Percentiles rank a stretch among this genome's conserved stretches.
These are phyloP conservation scores for Lochmaea capreae DNA, from an alignment of 2,888 invertebrate genomes.

Conservation along the genomic window DNA sequence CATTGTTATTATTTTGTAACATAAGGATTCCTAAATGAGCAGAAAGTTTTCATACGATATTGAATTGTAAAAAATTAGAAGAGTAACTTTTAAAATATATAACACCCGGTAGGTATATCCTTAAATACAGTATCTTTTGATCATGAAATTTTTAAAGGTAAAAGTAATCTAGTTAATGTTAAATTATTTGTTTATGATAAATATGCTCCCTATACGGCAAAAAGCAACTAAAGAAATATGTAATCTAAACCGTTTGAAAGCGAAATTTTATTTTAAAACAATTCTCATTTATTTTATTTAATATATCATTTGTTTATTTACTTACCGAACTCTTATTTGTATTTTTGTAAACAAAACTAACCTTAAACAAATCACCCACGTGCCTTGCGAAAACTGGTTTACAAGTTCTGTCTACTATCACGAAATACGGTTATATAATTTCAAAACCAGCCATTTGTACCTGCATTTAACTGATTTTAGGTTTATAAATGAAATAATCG, in stretches of 20 bases:
- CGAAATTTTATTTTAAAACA: not conserved
- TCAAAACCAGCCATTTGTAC: not conserved
- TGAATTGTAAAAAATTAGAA: too few species aligned
- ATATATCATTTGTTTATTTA: not conserved
- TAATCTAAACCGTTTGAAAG: not conserved
- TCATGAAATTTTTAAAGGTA: too few species aligned
- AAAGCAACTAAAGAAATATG: not conserved
- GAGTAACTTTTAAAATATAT: too few species aligned
- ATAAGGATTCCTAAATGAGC: too few species aligned
- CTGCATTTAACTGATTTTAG: too few species aligned
- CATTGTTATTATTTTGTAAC: too few species aligned
- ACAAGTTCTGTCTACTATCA: not conserved
- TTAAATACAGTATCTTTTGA: too few species aligned
- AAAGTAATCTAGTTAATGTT: not conserved
- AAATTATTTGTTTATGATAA: not conserved
- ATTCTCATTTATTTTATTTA: not conserved
- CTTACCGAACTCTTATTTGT: not conserved
- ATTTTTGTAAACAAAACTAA: slow-evolving; percentile 21
- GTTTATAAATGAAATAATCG: too few species aligned
- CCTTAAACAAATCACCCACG: slow-evolving; percentile 20
- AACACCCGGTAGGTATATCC: too few species aligned
- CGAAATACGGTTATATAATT: not conserved
- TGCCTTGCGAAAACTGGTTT: not conserved
- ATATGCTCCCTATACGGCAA: not conserved
- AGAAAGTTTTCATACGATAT: too few species aligned